Conservation (phyloP, 1,140 invertebrate species). For the Dendroctonus ponderosae region DNA sequence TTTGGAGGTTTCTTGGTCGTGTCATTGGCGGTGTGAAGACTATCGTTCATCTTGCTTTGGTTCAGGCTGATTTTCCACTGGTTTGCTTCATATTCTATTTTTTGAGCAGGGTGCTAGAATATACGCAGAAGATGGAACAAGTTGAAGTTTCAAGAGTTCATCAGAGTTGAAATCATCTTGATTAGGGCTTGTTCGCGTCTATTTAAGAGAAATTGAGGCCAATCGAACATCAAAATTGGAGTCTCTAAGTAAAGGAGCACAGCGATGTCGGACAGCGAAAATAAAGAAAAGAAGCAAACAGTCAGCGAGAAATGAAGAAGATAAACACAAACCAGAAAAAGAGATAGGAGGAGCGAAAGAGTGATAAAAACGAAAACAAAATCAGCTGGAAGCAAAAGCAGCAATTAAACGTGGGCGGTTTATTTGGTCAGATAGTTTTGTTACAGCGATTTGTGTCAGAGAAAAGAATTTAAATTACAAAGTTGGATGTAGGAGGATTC, state of each 20-base stretch:
- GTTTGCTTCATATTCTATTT: too few species aligned
- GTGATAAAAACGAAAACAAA: conserved; percentile 16
- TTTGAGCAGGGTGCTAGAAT: too few species aligned
- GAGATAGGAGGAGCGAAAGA: not conserved
- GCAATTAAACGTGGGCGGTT: conserved; percentile 10
- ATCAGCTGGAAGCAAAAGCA: conserved; percentile 23
- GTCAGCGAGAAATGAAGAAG: not conserved
- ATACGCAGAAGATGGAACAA: too few species aligned
- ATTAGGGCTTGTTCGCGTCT: conserved; percentile 28
- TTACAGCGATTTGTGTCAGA: conserved; percentile 11
- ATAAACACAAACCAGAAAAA: not conserved
- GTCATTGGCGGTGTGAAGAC: not conserved
- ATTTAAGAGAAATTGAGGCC: conserved; percentile 32
- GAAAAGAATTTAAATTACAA: conserved; percentile 32
- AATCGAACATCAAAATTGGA: too few species aligned
- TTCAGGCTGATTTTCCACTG: too few species aligned
- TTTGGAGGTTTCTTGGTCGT: conserved; percentile 29
- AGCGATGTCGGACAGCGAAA: not conserved
- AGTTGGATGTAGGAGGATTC: conserved; percentile 38
- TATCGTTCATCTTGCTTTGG: conserved; percentile 4
- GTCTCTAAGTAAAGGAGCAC: conserved; percentile 21
- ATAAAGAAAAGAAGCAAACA: not conserved
- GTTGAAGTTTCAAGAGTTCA: too few species aligned
- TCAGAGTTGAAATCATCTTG: too few species aligned
- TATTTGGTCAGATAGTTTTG: not conserved